Conservation (phyloP, 1,140 invertebrate species). For the Bombus terrestris region DNA sequence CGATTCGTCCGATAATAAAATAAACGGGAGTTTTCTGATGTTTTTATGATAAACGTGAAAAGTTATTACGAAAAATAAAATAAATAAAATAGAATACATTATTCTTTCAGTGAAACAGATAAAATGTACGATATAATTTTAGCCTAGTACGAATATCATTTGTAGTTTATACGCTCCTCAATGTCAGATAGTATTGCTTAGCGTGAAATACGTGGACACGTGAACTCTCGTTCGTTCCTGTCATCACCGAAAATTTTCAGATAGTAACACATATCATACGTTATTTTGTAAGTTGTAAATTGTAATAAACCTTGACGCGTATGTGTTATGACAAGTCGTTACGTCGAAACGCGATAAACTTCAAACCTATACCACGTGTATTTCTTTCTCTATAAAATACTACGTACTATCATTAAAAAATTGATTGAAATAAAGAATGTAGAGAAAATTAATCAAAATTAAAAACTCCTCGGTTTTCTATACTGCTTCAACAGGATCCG, state of each 20-base stretch:
- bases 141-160: no score
- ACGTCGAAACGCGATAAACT: neutral
- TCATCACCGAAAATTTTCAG: neutral
- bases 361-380: no score
- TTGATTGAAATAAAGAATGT: no score
- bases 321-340: neutral
- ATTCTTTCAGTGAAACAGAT: neutral
- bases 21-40: neutral
- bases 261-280: neutral
- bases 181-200: neutral
- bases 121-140: neutral
- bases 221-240: neutral
- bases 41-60: neutral
- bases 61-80: neutral
- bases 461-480: neutral
- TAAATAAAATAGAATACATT: neutral
- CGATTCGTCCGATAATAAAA: neutral
- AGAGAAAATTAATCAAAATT: neutral
- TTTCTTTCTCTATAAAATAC: neutral
- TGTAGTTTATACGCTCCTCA: no score
- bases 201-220: neutral
- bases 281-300: neutral
- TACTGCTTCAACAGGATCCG: neutral
- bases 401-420: neutral
- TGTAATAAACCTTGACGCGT: neutral